A percentile compares a stretch with the other conserved stretches of the same genome.
phyloP scores from a whole-genome alignment of 2,113 vertebrate species.

The Chrysochloris asiatica region DNA sequence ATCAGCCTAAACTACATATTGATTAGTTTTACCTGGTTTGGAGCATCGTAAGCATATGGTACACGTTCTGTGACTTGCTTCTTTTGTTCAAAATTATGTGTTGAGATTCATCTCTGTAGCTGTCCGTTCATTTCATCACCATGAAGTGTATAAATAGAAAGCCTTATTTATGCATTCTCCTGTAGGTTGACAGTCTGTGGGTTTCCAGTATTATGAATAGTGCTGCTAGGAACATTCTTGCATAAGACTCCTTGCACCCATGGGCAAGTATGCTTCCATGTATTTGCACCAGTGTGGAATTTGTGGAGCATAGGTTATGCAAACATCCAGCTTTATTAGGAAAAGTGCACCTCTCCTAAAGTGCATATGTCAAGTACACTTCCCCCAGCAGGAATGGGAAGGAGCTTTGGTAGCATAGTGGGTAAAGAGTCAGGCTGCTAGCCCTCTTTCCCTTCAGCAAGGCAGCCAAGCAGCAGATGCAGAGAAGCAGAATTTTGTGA shows the following conservation, averaged over 20 bases:
- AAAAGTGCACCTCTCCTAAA: background rate
- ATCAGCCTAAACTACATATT: background rate
- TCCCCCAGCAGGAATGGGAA: no score
- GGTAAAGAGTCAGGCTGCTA: no score
- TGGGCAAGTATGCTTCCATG: background rate
- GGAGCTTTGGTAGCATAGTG: no score
- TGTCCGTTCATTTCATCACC: constrained; percentile 23
- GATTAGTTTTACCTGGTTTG: background rate
- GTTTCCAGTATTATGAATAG: background rate
- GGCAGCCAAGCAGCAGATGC: no score
- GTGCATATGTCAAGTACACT: background rate
- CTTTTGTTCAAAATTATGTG: background rate
- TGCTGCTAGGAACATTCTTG: background rate
- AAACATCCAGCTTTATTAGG: background rate
- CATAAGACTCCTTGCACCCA: background rate
- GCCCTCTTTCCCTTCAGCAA: no score
- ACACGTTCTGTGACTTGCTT: background rate
- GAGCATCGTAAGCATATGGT: background rate
- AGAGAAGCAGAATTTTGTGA: no score
- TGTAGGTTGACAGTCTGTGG: background rate
- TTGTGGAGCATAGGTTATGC: background rate
- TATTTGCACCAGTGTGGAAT: background rate
- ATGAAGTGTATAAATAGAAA: background rate
- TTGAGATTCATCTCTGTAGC: background rate
- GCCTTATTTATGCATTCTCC: background rate